phyloP scores from a whole-genome alignment of 2,113 vertebrate genomes.

The Tupaia tana region DNA sequence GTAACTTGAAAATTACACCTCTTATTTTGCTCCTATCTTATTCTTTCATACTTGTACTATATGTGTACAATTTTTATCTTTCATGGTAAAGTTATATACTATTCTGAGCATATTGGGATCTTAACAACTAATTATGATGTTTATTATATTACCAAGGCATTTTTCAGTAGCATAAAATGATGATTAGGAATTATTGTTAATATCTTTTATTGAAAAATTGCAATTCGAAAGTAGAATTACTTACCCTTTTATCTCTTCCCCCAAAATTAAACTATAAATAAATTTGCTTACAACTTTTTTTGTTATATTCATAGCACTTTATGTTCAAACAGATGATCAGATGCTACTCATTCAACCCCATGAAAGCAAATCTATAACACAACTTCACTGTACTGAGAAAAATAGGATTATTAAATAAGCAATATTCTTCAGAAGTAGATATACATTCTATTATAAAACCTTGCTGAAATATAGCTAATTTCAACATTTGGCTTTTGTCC shows the following conservation, averaged over 20 bases:
- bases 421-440: slow-evolving; percentile 52
- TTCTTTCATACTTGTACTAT: neutral
- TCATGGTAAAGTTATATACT: neutral
- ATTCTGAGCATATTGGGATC: neutral
- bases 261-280: slow-evolving; percentile 64
- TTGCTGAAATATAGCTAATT: slow-evolving; percentile 67
- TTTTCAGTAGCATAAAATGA: neutral
- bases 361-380: neutral
- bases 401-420: slow-evolving; percentile 55
- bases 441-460: neutral
- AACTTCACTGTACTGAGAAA: slow-evolving; percentile 39
- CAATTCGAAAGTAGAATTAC: neutral
- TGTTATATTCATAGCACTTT: slow-evolving; percentile 48
- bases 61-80: neutral
- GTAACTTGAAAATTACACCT: neutral
- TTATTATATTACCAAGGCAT: neutral
- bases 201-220: neutral
- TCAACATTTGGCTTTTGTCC: slow-evolving; percentile 67
- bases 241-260: fast-evolving
- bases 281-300: slow-evolving; percentile 37
- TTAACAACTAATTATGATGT: neutral
- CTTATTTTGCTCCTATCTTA: neutral
- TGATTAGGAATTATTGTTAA: neutral
- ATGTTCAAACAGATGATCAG: slow-evolving; percentile 44
- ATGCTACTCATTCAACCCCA: slow-evolving; percentile 45